phyloP scores from a whole-genome alignment of 2,113 vertebrate species.

The Leptobrachium ailaonicum region DNA sequence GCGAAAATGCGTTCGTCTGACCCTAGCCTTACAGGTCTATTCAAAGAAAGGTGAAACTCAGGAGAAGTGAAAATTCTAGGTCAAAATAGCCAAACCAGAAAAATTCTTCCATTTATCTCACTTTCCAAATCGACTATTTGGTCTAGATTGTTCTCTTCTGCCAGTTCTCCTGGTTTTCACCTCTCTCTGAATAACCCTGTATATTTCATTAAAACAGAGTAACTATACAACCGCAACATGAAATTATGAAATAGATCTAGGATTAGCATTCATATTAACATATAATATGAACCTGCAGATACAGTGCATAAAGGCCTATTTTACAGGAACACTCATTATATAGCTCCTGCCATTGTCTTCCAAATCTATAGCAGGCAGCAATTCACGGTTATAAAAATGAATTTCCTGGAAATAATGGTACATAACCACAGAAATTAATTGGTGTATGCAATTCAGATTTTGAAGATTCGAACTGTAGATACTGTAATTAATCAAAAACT shows the following conservation, averaged over 20 bases:
- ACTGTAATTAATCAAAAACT: slow-evolving; percentile 37
- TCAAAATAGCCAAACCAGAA: too few species aligned
- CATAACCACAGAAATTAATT: slow-evolving; percentile 34
- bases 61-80: too few species aligned
- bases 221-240: slow-evolving; percentile 23
- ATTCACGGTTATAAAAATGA: slow-evolving; percentile 14
- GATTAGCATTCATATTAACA: slow-evolving; percentile 23
- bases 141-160: too few species aligned
- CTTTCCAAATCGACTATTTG: too few species aligned
- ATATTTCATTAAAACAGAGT: too few species aligned
- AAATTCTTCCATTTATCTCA: too few species aligned
- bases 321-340: slow-evolving; percentile 14
- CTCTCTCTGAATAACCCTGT: too few species aligned
- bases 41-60: too few species aligned
- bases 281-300: slow-evolving; percentile 16
- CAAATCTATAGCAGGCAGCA: slow-evolving; percentile 22
- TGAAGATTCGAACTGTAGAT: slow-evolving; percentile 38
- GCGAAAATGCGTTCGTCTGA: too few species aligned
- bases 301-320: slow-evolving; percentile 16
- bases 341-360: slow-evolving; percentile 31
- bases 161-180: too few species aligned
- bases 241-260: slow-evolving; percentile 35
- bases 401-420: slow-evolving; percentile 32
- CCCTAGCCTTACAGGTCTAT: too few species aligned
- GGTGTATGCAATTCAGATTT: slow-evolving; percentile 20